Conservation (phyloP, 2,113 vertebrate genomes). For the Sitta europaea region DNA sequence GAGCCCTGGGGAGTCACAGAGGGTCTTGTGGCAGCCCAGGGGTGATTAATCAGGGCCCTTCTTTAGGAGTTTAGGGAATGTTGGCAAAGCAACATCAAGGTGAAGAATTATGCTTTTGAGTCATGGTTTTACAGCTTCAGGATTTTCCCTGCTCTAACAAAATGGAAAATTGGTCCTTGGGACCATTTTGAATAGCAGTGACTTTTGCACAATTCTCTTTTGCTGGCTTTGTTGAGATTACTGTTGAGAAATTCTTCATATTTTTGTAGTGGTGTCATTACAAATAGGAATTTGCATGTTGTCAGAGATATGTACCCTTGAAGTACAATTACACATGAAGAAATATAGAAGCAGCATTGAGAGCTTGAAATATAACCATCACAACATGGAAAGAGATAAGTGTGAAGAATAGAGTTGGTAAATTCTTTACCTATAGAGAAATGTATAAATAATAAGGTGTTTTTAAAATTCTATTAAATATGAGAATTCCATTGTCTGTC, state of each 20-base stretch:
- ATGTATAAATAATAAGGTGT: not conserved
- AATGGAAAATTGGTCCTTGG: not conserved
- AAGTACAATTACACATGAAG: not conserved
- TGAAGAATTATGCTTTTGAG: not conserved
- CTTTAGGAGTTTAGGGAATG: not conserved
- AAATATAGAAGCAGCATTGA: not conserved
- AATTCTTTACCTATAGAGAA: not conserved
- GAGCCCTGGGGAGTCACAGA: not conserved
- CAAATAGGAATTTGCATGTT: not conserved
- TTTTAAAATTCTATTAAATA: not conserved
- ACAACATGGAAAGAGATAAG: not conserved
- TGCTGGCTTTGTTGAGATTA: not conserved
- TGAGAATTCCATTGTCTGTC: not conserved
- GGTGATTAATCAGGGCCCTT: not conserved
- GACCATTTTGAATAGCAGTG: not conserved
- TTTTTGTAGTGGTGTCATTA: not conserved
- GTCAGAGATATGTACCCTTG: not conserved
- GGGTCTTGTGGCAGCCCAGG: not conserved
- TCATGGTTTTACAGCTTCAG: not conserved
- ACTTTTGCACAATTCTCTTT: not conserved
- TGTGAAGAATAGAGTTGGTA: not conserved
- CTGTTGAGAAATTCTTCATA: not conserved
- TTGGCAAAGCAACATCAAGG: not conserved
- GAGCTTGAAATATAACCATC: not conserved
- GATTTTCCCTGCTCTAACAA: not conserved